Evolutionary conservation across 2,888 invertebrate species (phyloP), one percentile per base, ranked within the genome.

Genomic region (Petrolisthes cinctipes): DNA sequence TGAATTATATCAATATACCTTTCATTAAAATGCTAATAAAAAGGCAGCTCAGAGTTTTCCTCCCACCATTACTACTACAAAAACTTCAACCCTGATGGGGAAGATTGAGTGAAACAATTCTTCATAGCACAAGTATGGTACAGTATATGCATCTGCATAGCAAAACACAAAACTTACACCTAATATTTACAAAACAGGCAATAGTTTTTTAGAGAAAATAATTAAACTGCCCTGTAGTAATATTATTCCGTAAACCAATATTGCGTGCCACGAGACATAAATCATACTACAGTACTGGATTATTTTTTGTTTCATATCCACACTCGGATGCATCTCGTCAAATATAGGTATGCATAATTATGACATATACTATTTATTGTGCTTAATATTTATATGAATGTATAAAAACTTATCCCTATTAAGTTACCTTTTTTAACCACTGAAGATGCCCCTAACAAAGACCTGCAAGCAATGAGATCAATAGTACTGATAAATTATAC

Each of bases 381-480:
- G 17, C 37, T 37, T 53, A 37, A 73, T 14, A 73, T 23, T n/a
- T 54, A 54, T 20, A 56, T 54, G 4, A 17, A 54, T 53, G 20
- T 54, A 56, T 20, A 80, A 54, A 51, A 23, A 17, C 23, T 56
- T 20, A n/a, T 37, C 61, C 57, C 11, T 61, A 57, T 82, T 57
- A 61, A 54, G 23, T 51, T 75, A 71, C 51, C 83, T 20, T 75
- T 56, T 56, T 57, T 54, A n/a, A 56, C 23, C 54, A 23, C 56
- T 11, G 23, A 17, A n/a, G 61, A 84, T 84, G 79, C 81, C 84
- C 75, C 83, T n/a, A 51, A 75, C 71, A 37, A 86, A 81, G 23
- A 88, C 84, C 87, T 84, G 81, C 80, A 83, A 83, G 84, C 84
- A 81, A 84, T 88, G 87, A 88, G 87, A 88, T 88, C 87, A 88